A percentile compares a stretch with the other conserved stretches of the same genome.
phyloP scores from a whole-genome alignment of 1,140 invertebrate genomes.

The Drosophila ercepeae region DNA sequence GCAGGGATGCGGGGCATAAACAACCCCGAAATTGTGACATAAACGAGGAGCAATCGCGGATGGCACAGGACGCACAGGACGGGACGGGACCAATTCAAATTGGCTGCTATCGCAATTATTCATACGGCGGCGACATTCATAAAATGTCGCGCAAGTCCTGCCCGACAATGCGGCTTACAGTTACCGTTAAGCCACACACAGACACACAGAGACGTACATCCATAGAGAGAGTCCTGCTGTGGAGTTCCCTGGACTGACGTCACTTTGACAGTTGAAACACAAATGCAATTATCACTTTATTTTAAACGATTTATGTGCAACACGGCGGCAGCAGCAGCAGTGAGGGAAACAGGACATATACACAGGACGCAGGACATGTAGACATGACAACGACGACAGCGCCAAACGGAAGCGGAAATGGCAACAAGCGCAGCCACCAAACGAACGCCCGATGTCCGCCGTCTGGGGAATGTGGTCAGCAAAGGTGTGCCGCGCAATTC shows the following conservation, averaged over 20 bases:
- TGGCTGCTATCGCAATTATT: constrained; percentile 82
- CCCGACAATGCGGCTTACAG: constrained; percentile 34
- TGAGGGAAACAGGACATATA: constrained; percentile 35
- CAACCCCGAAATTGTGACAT: constrained; percentile 52
- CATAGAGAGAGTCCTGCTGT: constrained; percentile 6
- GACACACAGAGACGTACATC: constrained; percentile 12
- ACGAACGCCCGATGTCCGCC: constrained; percentile 29
- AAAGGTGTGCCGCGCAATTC: constrained; percentile 16
- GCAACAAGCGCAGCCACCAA: constrained; percentile 69
- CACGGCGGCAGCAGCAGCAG: constrained; percentile 38
- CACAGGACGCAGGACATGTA: constrained; percentile 55
- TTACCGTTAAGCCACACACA: constrained; percentile 31
- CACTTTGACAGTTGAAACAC: constrained; percentile 79
- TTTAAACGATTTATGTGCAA: constrained; percentile 82
- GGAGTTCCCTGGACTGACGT: constrained; percentile 53
- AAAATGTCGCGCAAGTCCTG: constrained; percentile 70
- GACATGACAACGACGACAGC: constrained; percentile 70
- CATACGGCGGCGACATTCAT: constrained; percentile 80
- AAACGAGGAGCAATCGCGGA: constrained; percentile 10
- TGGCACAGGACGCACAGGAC: not conserved
- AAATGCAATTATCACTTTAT: constrained; percentile 83
- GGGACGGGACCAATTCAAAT: constrained; percentile 65
- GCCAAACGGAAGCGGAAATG: constrained; percentile 77
- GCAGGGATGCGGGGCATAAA: constrained; percentile 21
- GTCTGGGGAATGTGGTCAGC: constrained; percentile 48